These are phyloP conservation scores for Drosophila rufa DNA, from an alignment of 1,140 invertebrate species.

Conservation along the genomic window DNA sequence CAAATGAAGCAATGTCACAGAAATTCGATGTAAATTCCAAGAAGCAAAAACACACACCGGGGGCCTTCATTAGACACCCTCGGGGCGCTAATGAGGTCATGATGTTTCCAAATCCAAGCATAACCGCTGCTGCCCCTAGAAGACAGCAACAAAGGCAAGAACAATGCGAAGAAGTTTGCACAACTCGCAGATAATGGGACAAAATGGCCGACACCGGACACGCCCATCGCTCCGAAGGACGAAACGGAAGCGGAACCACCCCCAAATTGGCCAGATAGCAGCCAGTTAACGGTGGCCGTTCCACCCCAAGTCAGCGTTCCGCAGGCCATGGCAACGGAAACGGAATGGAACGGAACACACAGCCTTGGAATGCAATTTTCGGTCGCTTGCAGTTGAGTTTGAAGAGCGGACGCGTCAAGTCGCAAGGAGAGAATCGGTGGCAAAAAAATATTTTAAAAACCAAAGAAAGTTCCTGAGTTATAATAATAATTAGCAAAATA, in stretches of 20 bases:
- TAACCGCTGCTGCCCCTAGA: constrained; percentile 36
- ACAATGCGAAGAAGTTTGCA: constrained; percentile 19
- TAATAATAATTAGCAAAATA: neutral
- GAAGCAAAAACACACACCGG: constrained; percentile 49
- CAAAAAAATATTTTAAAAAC: constrained; percentile 1
- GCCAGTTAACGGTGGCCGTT: constrained; percentile 33
- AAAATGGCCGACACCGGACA: constrained; percentile 45
- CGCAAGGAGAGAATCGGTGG: constrained; percentile 21
- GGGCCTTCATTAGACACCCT: constrained; percentile 74
- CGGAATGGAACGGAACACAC: constrained; percentile 25
- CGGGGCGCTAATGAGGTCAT: constrained; percentile 64
- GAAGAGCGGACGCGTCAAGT: constrained; percentile 70
- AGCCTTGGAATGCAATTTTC: constrained; percentile 64
- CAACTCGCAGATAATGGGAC: constrained; percentile 30
- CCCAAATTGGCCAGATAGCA: constrained; percentile 50
- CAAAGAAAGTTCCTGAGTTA: neutral
- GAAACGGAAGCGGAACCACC: constrained; percentile 41
- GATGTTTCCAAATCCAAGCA: constrained; percentile 58
- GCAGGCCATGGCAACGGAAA: constrained; percentile 19
- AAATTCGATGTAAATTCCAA: constrained; percentile 77
- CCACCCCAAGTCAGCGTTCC: constrained; percentile 40
- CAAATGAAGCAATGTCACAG: constrained; percentile 66
- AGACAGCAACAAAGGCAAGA: constrained; percentile 15
- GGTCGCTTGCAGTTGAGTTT: constrained; percentile 73
- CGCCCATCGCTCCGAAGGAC: constrained; percentile 30